Base-by-base conservation (phyloP, 2,888 invertebrate genomes). In the Drosophila anomalata region DNA sequence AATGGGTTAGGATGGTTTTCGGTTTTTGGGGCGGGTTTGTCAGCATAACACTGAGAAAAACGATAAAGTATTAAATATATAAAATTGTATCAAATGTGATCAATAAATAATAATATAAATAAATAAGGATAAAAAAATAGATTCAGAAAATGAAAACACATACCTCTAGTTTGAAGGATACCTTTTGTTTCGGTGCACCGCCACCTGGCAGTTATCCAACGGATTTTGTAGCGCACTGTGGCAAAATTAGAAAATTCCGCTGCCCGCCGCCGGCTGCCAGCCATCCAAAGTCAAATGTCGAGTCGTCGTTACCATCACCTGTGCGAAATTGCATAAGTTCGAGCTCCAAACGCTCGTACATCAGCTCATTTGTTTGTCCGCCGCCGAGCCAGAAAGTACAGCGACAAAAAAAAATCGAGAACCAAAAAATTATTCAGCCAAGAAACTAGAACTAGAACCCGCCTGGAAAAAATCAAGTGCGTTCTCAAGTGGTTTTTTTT, bases 201-300 rank as follows among this genome's bases (percentile, higher is more conserved):
- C 79, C 80, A 81, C 84, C 66, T 82, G 81, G 81, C 87, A 82
- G 75, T 85, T 79, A 73, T 82, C 81, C 81, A 82, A 82, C 81
- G 67, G 79, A 69, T 73, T 73, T 81, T 73, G 57, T 62, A 57
- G 55, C 66, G 53, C 44, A 73, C 29, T 73, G 62, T 66, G 63
- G 79, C 77, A 69, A 76, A 80, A 76, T 85, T 79, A 66, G 72
- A 76, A 75, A 65, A 80, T 70, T 81, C 71, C 50, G 47, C 63
- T 66, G 65, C 60, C 75, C 68, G 73, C 41, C 41, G 14, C 14
- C 17, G 41, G 20, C 20, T 42, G 41, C 73, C 73, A 79, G 72
- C 63, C 79, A 68, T 72, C 72, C 73, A 83, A 83, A 83, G 83
- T 86, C 88, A 83, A 83, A 87, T 83, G 83, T 87, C 83, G 86